Conservation (phyloP, 2,113 vertebrate genomes). For the Pelmatolapia mariae region DNA sequence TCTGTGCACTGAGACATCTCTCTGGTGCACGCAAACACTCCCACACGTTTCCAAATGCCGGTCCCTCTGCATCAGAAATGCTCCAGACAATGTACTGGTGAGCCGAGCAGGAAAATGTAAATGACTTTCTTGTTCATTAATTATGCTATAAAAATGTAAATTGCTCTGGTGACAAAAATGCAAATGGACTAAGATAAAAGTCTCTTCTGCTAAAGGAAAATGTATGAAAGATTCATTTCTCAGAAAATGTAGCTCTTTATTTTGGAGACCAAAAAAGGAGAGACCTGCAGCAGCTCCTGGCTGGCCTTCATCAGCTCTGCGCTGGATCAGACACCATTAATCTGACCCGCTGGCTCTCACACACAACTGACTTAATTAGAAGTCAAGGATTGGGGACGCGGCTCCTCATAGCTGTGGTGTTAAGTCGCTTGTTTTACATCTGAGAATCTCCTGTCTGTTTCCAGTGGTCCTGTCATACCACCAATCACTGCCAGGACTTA, state of each 20-base stretch:
- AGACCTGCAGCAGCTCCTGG: slow-evolving; percentile 25
- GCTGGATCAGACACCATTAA: slow-evolving; percentile 22
- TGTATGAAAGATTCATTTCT: slow-evolving; percentile 70
- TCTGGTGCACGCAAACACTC: slow-evolving; percentile 23
- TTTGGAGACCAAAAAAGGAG: slow-evolving; percentile 25
- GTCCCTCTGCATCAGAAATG: slow-evolving; percentile 34
- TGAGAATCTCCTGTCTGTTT: slow-evolving; percentile 36
- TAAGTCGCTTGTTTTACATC: slow-evolving; percentile 14
- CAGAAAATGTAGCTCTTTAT: slow-evolving; percentile 56
- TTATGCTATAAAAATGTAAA: slow-evolving; percentile 81
- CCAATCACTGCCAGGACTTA: slow-evolving; percentile 37
- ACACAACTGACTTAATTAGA: slow-evolving; percentile 38
- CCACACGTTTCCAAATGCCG: slow-evolving; percentile 33
- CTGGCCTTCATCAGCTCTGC: slow-evolving; percentile 17
- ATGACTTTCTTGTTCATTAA: slow-evolving; percentile 74
- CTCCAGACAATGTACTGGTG: slow-evolving; percentile 43
- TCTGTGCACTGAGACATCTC: slow-evolving; percentile 17
- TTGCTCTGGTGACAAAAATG: slow-evolving; percentile 73
- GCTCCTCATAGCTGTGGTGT: background rate
- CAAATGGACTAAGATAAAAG: slow-evolving; percentile 76
- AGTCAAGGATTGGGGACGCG: background rate
- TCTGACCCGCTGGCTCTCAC: background rate
- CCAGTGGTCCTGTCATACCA: slow-evolving; percentile 13
- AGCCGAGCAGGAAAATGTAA: slow-evolving; percentile 66
- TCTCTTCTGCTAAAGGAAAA: slow-evolving; percentile 65